Evolutionary conservation across 2,113 vertebrate genomes (phyloP).

Genomic region (Gasterosteus nipponicus): DNA sequence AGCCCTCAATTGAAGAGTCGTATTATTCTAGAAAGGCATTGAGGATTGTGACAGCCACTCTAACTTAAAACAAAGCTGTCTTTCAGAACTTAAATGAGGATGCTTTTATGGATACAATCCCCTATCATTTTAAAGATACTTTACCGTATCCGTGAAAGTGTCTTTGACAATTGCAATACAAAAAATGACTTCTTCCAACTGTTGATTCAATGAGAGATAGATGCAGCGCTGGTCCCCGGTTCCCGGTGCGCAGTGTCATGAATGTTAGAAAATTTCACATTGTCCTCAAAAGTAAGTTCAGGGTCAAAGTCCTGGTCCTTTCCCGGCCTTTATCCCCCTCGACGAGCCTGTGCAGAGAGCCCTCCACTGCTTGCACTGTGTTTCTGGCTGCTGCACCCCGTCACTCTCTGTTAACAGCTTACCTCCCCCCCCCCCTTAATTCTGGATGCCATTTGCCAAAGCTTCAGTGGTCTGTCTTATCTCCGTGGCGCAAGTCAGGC

Average conservation of each 20-base stretch:
- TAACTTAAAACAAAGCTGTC: conserved; percentile 11
- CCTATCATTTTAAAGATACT: neutral
- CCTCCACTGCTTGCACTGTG: conserved; percentile 54
- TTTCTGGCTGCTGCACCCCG: conserved; percentile 64
- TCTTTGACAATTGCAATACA: neutral
- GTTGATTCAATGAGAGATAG: neutral
- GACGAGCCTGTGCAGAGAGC: conserved; percentile 46
- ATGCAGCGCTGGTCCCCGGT: neutral
- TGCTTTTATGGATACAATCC: neutral
- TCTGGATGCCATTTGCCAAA: conserved; percentile 61
- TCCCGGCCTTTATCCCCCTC: conserved; percentile 45
- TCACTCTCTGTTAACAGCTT: conserved; percentile 74
- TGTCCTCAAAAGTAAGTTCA: conserved; percentile 47
- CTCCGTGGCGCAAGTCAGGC: conserved; percentile 64
- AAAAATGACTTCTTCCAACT: neutral
- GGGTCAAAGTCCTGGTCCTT: conserved; percentile 59
- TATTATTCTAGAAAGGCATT: neutral
- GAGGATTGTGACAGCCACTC: conserved; percentile 1
- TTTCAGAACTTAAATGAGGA: conserved; percentile 1
- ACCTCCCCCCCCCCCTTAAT: conserved; percentile 65
- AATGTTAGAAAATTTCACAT: conserved; percentile 34
- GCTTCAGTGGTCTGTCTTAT: conserved; percentile 63
- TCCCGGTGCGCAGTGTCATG: conserved; percentile 1
- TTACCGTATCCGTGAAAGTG: neutral
- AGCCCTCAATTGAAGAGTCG: conserved; percentile 11